These are phyloP conservation scores for Heteractis magnifica DNA, from an alignment of 92 coral and sea anemone species.

Conservation along the genomic window DNA sequence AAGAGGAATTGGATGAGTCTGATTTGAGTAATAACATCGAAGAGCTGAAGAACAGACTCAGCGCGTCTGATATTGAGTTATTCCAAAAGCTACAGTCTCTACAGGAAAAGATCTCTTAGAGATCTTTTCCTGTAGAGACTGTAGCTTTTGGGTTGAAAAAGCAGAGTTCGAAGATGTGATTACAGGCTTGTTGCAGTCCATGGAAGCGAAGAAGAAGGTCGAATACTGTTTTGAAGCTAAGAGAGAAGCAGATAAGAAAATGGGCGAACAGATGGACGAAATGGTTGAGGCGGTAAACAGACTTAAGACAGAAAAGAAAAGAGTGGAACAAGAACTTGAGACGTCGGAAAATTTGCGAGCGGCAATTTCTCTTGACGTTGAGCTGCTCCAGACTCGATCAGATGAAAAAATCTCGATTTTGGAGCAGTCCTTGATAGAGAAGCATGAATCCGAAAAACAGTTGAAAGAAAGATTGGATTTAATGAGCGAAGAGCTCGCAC, in stretches of 20 bases:
- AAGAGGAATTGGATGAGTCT: background rate
- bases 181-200: slow-evolving; percentile 4
- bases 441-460: background rate
- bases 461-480: background rate
- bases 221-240: background rate
- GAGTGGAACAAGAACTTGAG: background rate
- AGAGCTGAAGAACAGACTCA: background rate
- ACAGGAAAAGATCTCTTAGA: background rate
- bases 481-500: slow-evolving; percentile 7
- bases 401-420: slow-evolving; percentile 14
- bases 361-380: background rate
- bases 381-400: background rate
- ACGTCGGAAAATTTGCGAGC: slow-evolving; percentile 1
- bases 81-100: slow-evolving; percentile 6
- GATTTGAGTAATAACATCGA: background rate
- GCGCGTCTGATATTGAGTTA: slow-evolving; percentile 8
- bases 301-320: background rate
- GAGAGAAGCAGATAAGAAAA: background rate
- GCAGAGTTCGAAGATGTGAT: background rate
- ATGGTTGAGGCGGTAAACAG: background rate
- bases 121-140: too few relatives aligned
- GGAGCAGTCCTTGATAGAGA: background rate
- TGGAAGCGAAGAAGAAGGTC: background rate
- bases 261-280: slow-evolving; percentile 3
- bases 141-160: background rate